Percentiles rank a stretch among this genome's conserved stretches.
phyloP scores from a whole-genome alignment of 2,797 vertebrate genomes.

The Mus spretus region DNA sequence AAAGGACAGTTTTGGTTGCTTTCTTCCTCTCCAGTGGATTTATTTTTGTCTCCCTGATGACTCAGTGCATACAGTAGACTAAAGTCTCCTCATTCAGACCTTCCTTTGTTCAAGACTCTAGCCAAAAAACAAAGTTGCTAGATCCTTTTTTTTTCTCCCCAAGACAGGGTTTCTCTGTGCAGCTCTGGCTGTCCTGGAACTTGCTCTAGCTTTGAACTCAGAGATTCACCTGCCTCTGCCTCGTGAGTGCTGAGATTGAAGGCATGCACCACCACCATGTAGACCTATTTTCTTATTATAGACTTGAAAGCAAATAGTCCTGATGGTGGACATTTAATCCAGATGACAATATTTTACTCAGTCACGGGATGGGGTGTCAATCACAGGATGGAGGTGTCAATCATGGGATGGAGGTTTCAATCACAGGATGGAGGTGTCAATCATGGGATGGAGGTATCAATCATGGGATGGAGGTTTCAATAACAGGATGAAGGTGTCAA shows the following conservation, averaged over 20 bases:
- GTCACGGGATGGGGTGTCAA: background rate
- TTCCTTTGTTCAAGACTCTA: conserved; percentile 41
- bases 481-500: background rate
- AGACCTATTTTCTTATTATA: background rate
- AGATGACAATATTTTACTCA: background rate
- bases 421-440: no score
- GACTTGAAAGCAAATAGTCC: conserved; percentile 2
- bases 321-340: background rate
- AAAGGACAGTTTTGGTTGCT: background rate
- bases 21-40: background rate
- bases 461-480: background rate
- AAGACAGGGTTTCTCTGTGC: background rate
- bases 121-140: background rate
- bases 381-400: background rate
- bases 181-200: background rate
- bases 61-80: background rate
- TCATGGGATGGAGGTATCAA: background rate
- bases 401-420: background rate
- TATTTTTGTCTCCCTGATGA: background rate
- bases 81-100: background rate
- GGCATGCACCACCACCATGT: background rate
- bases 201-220: background rate
- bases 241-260: background rate
- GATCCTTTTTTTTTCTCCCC: background rate
- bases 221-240: background rate